Conservation (phyloP, 2,797 vertebrate species). For the Chiloscyllium punctatum region DNA sequence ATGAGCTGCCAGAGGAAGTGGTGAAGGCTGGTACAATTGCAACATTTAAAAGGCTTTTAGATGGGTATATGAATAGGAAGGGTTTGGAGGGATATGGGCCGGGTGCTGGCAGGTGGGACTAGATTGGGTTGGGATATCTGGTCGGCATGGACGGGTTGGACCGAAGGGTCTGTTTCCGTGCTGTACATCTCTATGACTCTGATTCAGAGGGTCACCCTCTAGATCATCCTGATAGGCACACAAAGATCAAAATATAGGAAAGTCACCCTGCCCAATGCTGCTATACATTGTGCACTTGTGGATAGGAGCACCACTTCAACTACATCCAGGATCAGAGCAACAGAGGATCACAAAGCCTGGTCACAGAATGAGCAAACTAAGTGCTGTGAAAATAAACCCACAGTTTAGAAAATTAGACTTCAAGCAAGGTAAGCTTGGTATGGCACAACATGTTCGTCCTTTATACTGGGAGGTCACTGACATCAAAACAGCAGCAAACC, state of each 20-base stretch:
- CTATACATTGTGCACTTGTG: not conserved
- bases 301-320: not conserved
- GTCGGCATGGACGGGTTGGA: too few species aligned
- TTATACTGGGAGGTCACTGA: not conserved
- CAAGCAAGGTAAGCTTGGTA: not conserved
- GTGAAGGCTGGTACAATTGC: too few species aligned
- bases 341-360: not conserved
- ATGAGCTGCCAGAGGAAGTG: too few species aligned
- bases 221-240: not conserved
- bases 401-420: not conserved
- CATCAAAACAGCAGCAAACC: not conserved
- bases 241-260: slow-evolving; percentile 5
- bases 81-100: too few species aligned
- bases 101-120: too few species aligned
- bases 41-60: too few species aligned
- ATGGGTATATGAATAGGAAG: too few species aligned
- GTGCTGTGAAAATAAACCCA: not conserved
- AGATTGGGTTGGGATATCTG: too few species aligned
- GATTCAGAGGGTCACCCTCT: not conserved
- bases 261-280: not conserved
- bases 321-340: not conserved
- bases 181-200: too few species aligned
- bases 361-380: not conserved
- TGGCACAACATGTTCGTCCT: not conserved
- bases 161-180: too few species aligned